Conservation (phyloP, 2,797 vertebrate genomes). For the Brachyalestes nurse region DNA sequence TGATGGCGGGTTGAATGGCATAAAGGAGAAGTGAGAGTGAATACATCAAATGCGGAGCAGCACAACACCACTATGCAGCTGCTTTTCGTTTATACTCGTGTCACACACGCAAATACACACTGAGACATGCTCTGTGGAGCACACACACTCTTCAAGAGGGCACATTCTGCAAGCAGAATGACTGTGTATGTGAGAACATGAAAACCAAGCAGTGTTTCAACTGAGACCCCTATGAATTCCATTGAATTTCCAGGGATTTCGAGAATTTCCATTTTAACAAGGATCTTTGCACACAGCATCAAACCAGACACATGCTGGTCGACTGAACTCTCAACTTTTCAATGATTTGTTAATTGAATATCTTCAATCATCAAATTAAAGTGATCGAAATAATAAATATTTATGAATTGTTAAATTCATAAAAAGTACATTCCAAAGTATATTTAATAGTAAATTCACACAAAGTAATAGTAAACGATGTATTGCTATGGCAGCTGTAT, state of each 20-base stretch:
- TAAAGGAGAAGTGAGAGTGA: background rate
- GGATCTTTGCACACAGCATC: too few species aligned
- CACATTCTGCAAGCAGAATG: background rate
- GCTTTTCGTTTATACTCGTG: constrained; percentile 1
- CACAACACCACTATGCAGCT: background rate
- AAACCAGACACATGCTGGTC: background rate
- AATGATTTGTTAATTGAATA: background rate
- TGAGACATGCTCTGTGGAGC: background rate
- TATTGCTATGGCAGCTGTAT: too few species aligned
- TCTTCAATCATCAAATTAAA: too few species aligned
- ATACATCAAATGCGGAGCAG: constrained; percentile 12
- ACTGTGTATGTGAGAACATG: background rate
- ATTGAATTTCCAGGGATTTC: too few species aligned
- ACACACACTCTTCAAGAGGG: background rate
- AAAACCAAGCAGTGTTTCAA: background rate
- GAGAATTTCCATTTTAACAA: background rate
- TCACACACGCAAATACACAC: constrained; percentile 6
- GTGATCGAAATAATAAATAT: too few species aligned
- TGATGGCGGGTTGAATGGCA: background rate
- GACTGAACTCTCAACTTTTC: background rate
- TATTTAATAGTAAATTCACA: too few species aligned
- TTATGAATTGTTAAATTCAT: too few species aligned
- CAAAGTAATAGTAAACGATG: too few species aligned
- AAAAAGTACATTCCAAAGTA: too few species aligned
- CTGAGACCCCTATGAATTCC: background rate